Base-by-base conservation (phyloP, 1,140 invertebrate species). In the Drosophila parabipectinata region DNA sequence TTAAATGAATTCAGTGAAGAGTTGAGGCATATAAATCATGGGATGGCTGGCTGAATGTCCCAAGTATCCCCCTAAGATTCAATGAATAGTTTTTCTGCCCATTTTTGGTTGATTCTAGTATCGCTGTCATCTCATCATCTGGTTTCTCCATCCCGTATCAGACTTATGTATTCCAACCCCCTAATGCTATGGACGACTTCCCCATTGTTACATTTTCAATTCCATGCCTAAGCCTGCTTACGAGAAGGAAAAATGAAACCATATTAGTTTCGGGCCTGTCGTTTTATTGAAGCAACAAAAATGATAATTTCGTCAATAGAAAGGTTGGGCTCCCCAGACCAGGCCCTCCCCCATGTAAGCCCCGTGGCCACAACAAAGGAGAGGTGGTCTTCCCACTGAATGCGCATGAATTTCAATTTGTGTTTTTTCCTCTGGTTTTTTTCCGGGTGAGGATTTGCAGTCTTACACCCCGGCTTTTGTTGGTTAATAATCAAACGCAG, bases 261-360 rank as follows among this genome's bases (percentile, higher is more conserved):
- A 75, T 82, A 87, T 87, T 84, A 88, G 82, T 82, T 87, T 88
- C 74, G 62, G 82, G 64, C 75, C 80, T 85, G 82, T 82, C 83
- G 85, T 88, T 87, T 88, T 72, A 88, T 88, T 88, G 83, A 88
- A 79, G 83, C 74, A 88, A 88, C 83, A 82, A 62, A 87, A 87
- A 87, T 87, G 78, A 87, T 88, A 87, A 87, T 88, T 87, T 79
- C 56, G 66, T 88, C 82, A 79, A 88, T 76, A 88, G 66, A 75
- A 85, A 54, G 64, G 24, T 47, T 28, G 45, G 30, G 59, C 34
- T 18, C 4, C 32, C 37, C 9, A 30, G 14, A 39, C 18, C 24
- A 21, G 26, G 15, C 41, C 41, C n/a, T 15, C 37, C 37, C 45
- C 24, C 55, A 52, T 53, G 56, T 47, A 69, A 71, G 66, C 58